phyloP scores from a whole-genome alignment of 2,113 vertebrate species.

The Megaleporinus macrocephalus region DNA sequence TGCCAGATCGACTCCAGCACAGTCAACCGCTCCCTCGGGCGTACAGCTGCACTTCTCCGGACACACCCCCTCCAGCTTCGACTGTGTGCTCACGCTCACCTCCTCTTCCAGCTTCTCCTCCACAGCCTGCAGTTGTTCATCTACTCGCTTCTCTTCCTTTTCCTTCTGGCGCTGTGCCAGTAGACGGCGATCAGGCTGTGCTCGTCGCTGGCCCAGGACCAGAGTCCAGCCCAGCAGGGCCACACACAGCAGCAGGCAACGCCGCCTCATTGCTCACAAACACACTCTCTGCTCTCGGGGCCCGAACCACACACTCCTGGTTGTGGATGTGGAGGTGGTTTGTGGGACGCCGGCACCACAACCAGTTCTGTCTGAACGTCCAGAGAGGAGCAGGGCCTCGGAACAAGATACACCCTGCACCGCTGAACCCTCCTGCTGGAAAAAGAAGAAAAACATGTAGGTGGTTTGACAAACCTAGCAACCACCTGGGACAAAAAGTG shows the following conservation, averaged over 20 bases:
- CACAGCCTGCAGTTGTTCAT: constrained; percentile 5
- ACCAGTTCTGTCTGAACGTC: not conserved
- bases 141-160: constrained; percentile 63
- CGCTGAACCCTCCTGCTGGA: constrained; percentile 1
- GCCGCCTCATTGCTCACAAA: constrained; percentile 64
- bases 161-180: constrained; percentile 55
- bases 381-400: not conserved
- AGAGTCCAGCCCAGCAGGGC: constrained; percentile 72
- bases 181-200: constrained; percentile 61
- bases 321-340: not conserved
- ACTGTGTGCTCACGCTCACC: not conserved
- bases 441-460: not conserved
- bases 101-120: constrained; percentile 21
- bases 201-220: constrained; percentile 67
- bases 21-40: constrained; percentile 88
- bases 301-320: not conserved
- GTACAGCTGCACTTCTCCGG: constrained; percentile 87
- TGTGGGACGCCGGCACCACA: not conserved
- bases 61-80: constrained; percentile 65
- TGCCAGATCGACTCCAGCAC: constrained; percentile 88
- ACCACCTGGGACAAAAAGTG: too few species aligned
- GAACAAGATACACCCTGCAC: not conserved
- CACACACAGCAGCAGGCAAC: constrained; percentile 67
- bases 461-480: too few species aligned
- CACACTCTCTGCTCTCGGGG: constrained; percentile 52